Base-by-base conservation (phyloP, 2,797 vertebrate genomes). In the Trachops cirrhosus region DNA sequence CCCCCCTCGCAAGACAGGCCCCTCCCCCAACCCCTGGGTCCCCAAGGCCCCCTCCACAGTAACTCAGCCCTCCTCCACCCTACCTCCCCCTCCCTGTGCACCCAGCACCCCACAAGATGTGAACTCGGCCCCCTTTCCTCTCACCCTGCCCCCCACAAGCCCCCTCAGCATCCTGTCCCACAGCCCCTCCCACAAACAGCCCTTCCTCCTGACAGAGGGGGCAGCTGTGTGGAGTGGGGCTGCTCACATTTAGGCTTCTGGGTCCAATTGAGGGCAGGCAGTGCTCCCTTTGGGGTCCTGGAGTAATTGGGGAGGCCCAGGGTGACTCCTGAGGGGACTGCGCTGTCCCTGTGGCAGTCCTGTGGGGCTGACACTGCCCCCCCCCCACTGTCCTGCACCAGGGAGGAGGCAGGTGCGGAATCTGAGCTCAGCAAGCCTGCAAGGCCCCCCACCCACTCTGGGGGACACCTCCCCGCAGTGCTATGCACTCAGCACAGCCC, bases 161-260 rank as follows among this genome's bases (percentile, higher is more conserved):
- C 16, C 37, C 37, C 39, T 18, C 19, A 24, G 21, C 32, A 8
- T 32, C 57, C 15, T 26, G 10, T 50, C 26, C n/a, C 34, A n/a
- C 5, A 2, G 1, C 14, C 29, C 15, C 6, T 22, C 16, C 24
- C 7, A 15, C 34, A 18, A 0, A 24, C 12, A 29, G 14, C 50
- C 37, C n/a, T n/a, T 18, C 11, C 15, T 19, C 67, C 32, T 73
- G 64, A 62, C 24, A 37, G 62, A 39, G 37, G 26, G 41, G 50
- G 34, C 21, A 15, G 21, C 19, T 39, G 0, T 1, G 4, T 12
- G 15, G 12, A 12, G 32, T 10, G 15, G 15, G 41, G 41, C 32
- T 2, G 29, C 62, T 19, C 37, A 12, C 41, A n/a, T 21, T 57
- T 8, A 9, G 74, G 24, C 44, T 75, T 9, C 34, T 34, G 48